Conservation (phyloP, 2,113 vertebrate genomes). For the Bambusicola thoracicus region DNA sequence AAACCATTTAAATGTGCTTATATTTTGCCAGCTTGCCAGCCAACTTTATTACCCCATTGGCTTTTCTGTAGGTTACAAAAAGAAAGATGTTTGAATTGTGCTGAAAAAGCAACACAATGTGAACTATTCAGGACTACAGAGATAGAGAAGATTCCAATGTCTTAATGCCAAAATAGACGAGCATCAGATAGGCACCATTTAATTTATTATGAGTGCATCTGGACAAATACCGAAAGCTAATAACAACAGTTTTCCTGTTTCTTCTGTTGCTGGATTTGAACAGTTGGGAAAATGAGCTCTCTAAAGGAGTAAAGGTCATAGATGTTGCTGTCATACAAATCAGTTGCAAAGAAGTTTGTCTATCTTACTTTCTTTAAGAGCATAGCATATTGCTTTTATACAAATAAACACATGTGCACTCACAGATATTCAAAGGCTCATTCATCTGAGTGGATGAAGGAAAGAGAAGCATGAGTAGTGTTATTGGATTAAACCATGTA, state of each 20-base stretch:
- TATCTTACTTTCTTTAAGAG: neutral
- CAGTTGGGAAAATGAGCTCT: neutral
- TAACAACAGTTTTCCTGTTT: neutral
- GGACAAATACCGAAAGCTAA: neutral
- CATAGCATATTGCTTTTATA: neutral
- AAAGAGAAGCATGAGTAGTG: neutral
- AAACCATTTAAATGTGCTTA: neutral
- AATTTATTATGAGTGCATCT: neutral
- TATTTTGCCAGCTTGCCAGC: neutral
- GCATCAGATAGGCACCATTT: neutral
- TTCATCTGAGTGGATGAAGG: neutral
- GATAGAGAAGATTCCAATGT: neutral
- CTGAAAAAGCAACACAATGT: neutral
- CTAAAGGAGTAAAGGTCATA: neutral
- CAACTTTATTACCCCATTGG: neutral
- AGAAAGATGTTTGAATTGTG: neutral
- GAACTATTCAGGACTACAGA: neutral
- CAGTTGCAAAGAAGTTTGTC: neutral
- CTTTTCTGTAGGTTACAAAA: neutral
- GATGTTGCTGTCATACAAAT: neutral
- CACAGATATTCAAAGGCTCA: neutral
- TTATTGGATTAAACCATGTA: neutral
- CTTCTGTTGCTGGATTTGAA: neutral
- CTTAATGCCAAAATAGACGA: neutral
- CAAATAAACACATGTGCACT: neutral